Evolutionary conservation across 2,113 vertebrate species (phyloP).

Genomic region (Clinocottus analis): DNA sequence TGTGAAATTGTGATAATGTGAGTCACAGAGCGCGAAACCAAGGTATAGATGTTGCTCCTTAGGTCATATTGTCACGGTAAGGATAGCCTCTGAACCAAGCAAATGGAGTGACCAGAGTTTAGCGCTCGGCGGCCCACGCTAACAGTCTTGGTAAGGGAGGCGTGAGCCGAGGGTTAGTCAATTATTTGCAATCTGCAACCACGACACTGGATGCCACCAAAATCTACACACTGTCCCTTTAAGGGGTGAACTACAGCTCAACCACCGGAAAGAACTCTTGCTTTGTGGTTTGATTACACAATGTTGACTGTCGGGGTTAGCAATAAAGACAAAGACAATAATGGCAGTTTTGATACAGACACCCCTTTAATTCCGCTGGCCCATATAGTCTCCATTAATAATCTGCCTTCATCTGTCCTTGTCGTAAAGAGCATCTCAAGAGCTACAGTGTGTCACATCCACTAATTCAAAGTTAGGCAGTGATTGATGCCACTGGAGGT

Average conservation of each 20-base stretch:
- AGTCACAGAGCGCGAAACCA: background rate
- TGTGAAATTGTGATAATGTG: background rate
- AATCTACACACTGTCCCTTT: background rate
- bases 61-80: background rate
- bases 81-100: background rate
- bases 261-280: background rate
- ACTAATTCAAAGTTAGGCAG: constrained; percentile 72
- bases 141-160: background rate
- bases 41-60: background rate
- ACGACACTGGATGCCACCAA: background rate
- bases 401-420: constrained; percentile 76
- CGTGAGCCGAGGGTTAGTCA: background rate
- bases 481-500: constrained; percentile 76
- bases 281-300: constrained; percentile 2
- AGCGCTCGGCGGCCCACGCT: background rate
- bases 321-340: constrained; percentile 36
- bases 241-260: background rate
- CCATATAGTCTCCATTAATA: constrained; percentile 63
- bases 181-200: background rate
- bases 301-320: constrained; percentile 16
- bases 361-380: constrained; percentile 51
- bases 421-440: constrained; percentile 56
- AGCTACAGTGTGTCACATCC: constrained; percentile 66
- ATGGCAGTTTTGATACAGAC: constrained; percentile 36
- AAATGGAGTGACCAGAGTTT: background rate